Percentiles rank a stretch among this genome's conserved stretches.
These are phyloP conservation scores for Cabera pusaria DNA, from an alignment of 2,888 invertebrate genomes.

Conservation along the genomic window DNA sequence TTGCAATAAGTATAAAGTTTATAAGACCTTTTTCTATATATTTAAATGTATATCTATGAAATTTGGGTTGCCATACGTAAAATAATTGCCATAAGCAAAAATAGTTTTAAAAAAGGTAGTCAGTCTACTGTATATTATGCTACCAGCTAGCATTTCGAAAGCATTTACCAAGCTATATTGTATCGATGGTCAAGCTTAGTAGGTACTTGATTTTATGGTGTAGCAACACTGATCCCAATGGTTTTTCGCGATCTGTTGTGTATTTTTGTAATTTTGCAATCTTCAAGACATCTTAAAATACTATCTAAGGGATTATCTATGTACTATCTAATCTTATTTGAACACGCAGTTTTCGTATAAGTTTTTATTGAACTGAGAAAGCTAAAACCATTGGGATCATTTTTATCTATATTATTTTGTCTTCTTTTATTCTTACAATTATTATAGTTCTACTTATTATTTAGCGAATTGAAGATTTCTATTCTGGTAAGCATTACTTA, in stretches of 20 bases:
- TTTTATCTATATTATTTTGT: no score
- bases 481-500: no score
- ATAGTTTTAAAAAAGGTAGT: conserved; percentile 28
- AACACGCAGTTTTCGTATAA: no score
- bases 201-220: conserved; percentile 33
- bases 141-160: conserved; percentile 55
- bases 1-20: conserved; percentile 2
- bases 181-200: conserved; percentile 35
- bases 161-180: conserved; percentile 52
- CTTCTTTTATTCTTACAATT: no score
- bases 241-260: conserved; percentile 21
- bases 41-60: conserved; percentile 17
- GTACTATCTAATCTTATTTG: no score
- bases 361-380: background rate
- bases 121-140: conserved; percentile 44
- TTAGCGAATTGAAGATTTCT: no score
- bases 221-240: conserved; percentile 20
- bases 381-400: conserved; percentile 19
- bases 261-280: conserved; percentile 21
- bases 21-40: conserved; percentile 19
- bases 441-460: no score
- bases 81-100: conserved; percentile 11
- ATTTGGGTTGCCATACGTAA: conserved; percentile 28
- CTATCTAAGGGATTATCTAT: no score
- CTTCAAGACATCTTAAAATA: conserved; percentile 5